phyloP scores from a whole-genome alignment of 2,888 invertebrate species.

The Blastobasis adustella region DNA sequence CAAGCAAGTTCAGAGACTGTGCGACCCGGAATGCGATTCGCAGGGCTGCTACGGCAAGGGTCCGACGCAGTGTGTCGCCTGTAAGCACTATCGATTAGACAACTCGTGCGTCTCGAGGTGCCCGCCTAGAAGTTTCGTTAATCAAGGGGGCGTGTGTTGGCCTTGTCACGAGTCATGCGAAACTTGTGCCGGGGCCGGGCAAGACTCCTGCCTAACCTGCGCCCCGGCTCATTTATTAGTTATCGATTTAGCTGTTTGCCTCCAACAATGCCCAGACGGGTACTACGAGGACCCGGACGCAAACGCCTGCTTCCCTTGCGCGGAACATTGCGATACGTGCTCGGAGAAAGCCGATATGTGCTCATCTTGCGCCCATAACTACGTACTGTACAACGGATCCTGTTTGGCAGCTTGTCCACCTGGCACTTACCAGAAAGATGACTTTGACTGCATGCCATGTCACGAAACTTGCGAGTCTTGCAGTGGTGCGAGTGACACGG shows the following conservation, averaged over 20 bases:
- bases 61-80: conserved; percentile 88
- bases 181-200: conserved; percentile 90
- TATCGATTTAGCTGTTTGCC: conserved; percentile 88
- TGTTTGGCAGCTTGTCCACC: conserved; percentile 90
- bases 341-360: conserved; percentile 89
- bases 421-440: conserved; percentile 89
- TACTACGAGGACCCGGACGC: conserved; percentile 88
- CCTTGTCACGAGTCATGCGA: conserved; percentile 93
- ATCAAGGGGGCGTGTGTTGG: conserved; percentile 87
- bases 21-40: conserved; percentile 85
- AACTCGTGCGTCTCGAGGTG: conserved; percentile 90
- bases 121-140: conserved; percentile 88
- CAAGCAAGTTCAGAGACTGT: conserved; percentile 79
- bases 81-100: conserved; percentile 87
- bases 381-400: conserved; percentile 87
- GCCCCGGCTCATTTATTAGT: conserved; percentile 89
- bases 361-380: conserved; percentile 90
- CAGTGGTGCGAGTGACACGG: conserved; percentile 83
- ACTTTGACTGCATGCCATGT: conserved; percentile 87
- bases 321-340: conserved; percentile 90
- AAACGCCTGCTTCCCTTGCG: conserved; percentile 89
- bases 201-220: conserved; percentile 89
- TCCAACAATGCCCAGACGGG: conserved; percentile 91
- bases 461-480: conserved; percentile 88
- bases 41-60: conserved; percentile 91